Evolutionary conservation across 2,888 invertebrate genomes (phyloP).

Genomic region (Megaustenia siamemsis): DNA sequence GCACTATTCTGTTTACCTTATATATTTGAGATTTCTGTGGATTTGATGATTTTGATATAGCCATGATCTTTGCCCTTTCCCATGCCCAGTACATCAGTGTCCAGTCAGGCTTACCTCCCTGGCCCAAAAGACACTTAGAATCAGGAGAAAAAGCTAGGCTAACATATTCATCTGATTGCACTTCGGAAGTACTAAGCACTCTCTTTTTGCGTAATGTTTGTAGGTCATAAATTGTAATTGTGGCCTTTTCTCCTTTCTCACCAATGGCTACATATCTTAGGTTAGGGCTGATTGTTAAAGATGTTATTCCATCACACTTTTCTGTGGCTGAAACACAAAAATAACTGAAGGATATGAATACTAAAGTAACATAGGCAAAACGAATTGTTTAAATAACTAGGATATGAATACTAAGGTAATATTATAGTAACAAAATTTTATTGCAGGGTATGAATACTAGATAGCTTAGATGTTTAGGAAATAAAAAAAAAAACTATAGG

Average conservation of each 20-base stretch:
- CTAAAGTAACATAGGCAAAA: no score
- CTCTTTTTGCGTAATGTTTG: constrained; percentile 80
- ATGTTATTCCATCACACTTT: constrained; percentile 80
- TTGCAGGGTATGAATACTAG: no score
- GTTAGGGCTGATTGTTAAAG: constrained; percentile 80
- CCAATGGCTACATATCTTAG: constrained; percentile 80
- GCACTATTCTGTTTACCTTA: constrained; percentile 81
- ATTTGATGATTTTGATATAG: constrained; percentile 85
- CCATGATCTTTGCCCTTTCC: constrained; percentile 90
- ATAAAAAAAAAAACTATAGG: no score
- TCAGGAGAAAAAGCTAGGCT: constrained; percentile 90
- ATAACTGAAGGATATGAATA: not conserved
- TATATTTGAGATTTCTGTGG: constrained; percentile 83
- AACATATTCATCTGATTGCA: constrained; percentile 84
- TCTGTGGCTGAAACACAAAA: constrained; percentile 68
- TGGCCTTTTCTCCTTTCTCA: constrained; percentile 80
- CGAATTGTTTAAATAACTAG: no score
- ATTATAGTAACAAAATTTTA: no score
- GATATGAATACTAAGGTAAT: no score
- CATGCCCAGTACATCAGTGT: constrained; percentile 89
- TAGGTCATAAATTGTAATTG: constrained; percentile 81
- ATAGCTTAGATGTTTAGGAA: no score
- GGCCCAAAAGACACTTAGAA: constrained; percentile 88
- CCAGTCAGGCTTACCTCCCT: constrained; percentile 92
- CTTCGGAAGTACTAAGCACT: constrained; percentile 79